Conservation (phyloP, 2,888 invertebrate genomes). For the Stramonita haemastoma region DNA sequence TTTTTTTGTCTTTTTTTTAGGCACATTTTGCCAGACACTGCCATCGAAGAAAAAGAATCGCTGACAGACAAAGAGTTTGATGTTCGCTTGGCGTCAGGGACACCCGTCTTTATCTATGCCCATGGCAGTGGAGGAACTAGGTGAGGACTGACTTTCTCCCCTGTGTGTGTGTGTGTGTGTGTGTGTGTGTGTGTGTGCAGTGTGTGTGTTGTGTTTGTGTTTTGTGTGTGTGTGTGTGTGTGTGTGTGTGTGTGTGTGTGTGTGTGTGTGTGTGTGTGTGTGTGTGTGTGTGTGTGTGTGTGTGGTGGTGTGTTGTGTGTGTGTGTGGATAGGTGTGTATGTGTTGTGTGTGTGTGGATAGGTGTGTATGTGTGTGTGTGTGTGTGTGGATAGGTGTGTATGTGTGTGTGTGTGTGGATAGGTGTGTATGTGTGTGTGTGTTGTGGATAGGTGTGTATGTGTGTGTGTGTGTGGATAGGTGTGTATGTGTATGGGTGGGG, state of each 20-base stretch:
- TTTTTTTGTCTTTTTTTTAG: neutral
- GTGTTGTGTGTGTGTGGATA: too few species aligned
- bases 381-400: too few species aligned
- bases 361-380: neutral
- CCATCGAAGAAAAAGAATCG: neutral
- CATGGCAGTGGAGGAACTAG: conserved; percentile 37
- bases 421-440: too few species aligned
- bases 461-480: too few species aligned
- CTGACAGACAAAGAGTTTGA: conserved; percentile 23
- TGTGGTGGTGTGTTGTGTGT: neutral
- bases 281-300: neutral
- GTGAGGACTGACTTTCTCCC: neutral
- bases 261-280: neutral
- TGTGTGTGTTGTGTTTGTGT: neutral
- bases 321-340: too few species aligned
- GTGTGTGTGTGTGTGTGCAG: neutral
- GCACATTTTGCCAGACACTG: conserved; percentile 38
- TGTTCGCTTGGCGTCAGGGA: conserved; percentile 19
- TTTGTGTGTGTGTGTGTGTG: neutral
- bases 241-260: neutral
- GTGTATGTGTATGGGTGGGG: too few species aligned
- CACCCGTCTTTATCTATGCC: conserved; percentile 36
- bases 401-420: too few species aligned
- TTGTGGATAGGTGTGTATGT: too few species aligned
- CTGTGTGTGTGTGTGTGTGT: neutral